phyloP scores from a whole-genome alignment of 2,888 invertebrate genomes.

The Brassicogethes aeneus region DNA sequence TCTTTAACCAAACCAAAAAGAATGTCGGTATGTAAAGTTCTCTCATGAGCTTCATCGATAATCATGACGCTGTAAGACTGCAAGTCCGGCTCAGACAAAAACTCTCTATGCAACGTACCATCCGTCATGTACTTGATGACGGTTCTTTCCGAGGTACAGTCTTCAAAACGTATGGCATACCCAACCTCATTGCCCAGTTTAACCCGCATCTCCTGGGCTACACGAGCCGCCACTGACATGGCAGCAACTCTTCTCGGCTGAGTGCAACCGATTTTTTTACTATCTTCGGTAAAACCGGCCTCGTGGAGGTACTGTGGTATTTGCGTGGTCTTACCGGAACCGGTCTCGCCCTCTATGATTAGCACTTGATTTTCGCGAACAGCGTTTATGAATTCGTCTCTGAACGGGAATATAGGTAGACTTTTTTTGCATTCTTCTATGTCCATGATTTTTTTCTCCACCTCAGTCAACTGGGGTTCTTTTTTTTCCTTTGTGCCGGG shows the following conservation, averaged over 20 bases:
- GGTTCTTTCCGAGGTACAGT: slow-evolving; percentile 96
- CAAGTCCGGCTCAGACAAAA: slow-evolving; percentile 93
- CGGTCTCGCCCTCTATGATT: slow-evolving; percentile 97
- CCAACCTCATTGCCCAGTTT: slow-evolving; percentile 92
- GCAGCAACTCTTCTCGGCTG: slow-evolving; percentile 97
- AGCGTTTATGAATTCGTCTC: slow-evolving; percentile 79
- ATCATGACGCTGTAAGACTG: slow-evolving; percentile 97
- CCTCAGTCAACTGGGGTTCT: slow-evolving; percentile 54
- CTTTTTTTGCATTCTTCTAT: slow-evolving; percentile 89
- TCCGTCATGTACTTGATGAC: slow-evolving; percentile 99
- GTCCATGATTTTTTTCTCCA: slow-evolving; percentile 64
- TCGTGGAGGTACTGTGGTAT: slow-evolving; percentile 97
- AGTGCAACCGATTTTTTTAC: slow-evolving; percentile 78
- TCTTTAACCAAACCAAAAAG: slow-evolving; percentile 96
- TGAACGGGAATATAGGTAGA: slow-evolving; percentile 90
- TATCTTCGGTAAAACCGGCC: slow-evolving; percentile 76
- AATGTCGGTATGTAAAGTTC: slow-evolving; percentile 96
- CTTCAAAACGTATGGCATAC: slow-evolving; percentile 94
- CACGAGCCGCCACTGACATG: slow-evolving; percentile 98
- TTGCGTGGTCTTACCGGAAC: slow-evolving; percentile 98
- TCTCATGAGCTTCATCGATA: slow-evolving; percentile 98
- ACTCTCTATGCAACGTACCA: slow-evolving; percentile 94
- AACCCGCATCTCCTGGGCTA: slow-evolving; percentile 94
- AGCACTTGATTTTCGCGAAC: slow-evolving; percentile 81
- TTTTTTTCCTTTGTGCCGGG: slow-evolving; percentile 57